Conservation (phyloP, 2,113 vertebrate species). For the Neodon shergylaensis region DNA sequence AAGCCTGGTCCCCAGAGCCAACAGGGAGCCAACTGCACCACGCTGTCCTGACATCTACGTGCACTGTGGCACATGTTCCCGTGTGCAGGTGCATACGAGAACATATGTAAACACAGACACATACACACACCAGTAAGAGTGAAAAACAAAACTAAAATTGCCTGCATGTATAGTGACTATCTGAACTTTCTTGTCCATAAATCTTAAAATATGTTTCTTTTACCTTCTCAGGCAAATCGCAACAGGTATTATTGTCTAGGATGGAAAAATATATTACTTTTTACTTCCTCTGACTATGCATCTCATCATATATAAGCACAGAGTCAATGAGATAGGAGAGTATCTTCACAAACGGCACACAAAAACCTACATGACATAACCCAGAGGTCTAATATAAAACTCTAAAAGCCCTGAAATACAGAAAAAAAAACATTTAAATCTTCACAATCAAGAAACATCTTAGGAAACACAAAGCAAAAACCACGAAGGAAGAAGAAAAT, state of each 20-base stretch:
- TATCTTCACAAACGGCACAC: not conserved
- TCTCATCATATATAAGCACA: not conserved
- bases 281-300: not conserved
- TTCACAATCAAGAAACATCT: not conserved
- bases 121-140: not conserved
- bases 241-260: not conserved
- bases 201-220: not conserved
- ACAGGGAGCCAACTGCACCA: not conserved
- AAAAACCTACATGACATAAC: slow-evolving; percentile 3
- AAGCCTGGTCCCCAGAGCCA: not conserved
- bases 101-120: not conserved
- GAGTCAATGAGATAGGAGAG: not conserved
- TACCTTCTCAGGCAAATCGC: not conserved
- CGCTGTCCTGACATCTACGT: not conserved
- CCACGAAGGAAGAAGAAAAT: not conserved
- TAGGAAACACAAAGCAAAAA: not conserved
- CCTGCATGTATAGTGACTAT: not conserved
- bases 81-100: not conserved
- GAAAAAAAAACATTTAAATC: not conserved
- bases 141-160: not conserved
- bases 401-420: not conserved
- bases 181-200: not conserved
- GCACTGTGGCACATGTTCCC: not conserved
- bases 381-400: slow-evolving; percentile 27
- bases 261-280: slow-evolving; percentile 15